These are phyloP conservation scores for Tragelaphus imberbis DNA, from an alignment of 2,113 vertebrate genomes.

Conservation along the genomic window DNA sequence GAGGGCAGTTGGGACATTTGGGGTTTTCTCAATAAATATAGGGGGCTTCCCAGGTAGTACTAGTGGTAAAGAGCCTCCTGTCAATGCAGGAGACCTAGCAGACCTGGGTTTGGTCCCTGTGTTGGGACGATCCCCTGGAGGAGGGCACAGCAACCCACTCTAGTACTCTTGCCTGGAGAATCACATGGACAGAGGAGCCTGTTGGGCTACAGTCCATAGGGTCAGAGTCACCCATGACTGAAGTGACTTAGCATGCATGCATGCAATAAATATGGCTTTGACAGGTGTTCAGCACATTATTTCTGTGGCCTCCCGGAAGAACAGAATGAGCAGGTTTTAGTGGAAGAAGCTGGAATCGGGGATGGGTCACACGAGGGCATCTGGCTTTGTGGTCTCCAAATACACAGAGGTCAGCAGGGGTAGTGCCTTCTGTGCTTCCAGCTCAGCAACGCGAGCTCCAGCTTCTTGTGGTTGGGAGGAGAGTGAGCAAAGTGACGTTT, in stretches of 20 bases:
- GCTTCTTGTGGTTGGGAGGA: background rate
- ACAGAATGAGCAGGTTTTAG: background rate
- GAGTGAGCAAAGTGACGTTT: background rate
- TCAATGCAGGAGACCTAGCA: background rate
- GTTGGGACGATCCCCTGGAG: background rate
- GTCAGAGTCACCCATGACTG: background rate
- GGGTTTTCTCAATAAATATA: background rate
- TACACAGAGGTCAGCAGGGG: background rate
- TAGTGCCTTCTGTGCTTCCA: background rate
- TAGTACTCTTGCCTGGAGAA: background rate
- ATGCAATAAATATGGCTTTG: background rate
- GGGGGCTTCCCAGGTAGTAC: background rate
- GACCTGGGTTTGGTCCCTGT: background rate
- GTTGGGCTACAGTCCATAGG: background rate
- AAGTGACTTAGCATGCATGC: background rate
- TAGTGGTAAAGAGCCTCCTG: background rate
- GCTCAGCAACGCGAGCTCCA: fast-evolving
- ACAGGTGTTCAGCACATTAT: background rate
- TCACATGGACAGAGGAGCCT: background rate
- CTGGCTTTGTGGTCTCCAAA: background rate
- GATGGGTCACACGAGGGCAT: background rate
- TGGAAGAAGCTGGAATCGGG: background rate
- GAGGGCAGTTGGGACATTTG: background rate
- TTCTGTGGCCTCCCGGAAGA: background rate
- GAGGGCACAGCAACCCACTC: background rate